phyloP scores from a whole-genome alignment of 2,888 invertebrate species.

The Scaptomyza cyrtandrae region DNA sequence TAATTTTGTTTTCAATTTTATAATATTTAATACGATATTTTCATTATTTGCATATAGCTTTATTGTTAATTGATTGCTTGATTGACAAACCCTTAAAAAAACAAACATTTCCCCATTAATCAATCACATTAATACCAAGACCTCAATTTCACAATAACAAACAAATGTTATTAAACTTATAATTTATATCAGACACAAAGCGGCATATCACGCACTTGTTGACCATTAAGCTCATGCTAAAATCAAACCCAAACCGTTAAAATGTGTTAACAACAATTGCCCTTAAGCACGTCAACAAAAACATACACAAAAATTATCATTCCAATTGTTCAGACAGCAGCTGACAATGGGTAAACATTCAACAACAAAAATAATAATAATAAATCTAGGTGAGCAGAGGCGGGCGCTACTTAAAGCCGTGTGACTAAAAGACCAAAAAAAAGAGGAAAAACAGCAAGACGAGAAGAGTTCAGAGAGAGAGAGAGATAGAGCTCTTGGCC shows the following conservation, averaged over 20 bases:
- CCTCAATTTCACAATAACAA: conserved; percentile 15
- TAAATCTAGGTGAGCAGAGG: conserved; percentile 32
- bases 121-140: conserved; percentile 22
- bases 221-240: conserved; percentile 26
- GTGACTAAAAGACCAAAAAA: background rate
- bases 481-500: conserved; percentile 24
- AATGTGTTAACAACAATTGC: conserved; percentile 54
- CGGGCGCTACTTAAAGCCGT: background rate
- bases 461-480: background rate
- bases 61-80: no score
- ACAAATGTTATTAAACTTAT: background rate
- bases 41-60: no score
- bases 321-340: conserved; percentile 31
- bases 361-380: background rate
- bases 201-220: conserved; percentile 60
- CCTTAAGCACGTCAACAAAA: conserved; percentile 13
- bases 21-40: no score
- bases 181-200: conserved; percentile 14
- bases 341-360: no score
- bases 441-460: background rate
- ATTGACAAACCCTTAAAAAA: no score
- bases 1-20: no score
- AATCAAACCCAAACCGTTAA: conserved; percentile 23
- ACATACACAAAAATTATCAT: conserved; percentile 35
- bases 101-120: no score